These are phyloP conservation scores for Hemichromis elongatus DNA, from an alignment of 2,113 vertebrate genomes.

Conservation along the genomic window DNA sequence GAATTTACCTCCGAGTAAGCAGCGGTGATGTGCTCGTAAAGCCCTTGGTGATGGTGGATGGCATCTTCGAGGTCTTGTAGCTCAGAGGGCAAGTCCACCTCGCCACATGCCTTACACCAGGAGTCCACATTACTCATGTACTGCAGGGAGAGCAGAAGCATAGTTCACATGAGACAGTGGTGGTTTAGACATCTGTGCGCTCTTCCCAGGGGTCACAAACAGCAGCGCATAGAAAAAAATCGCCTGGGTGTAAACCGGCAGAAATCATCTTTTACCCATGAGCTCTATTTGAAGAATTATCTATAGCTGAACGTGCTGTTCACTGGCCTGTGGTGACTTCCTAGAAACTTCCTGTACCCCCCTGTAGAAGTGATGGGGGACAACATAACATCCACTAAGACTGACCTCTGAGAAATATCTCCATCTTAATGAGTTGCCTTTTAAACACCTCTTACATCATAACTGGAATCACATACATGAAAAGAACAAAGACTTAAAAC, in stretches of 20 bases:
- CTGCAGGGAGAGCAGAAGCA: slow-evolving; percentile 58
- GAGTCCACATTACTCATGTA: slow-evolving; percentile 98
- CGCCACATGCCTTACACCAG: slow-evolving; percentile 96
- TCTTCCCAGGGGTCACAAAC: not conserved
- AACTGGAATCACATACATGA: not conserved
- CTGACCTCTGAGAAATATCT: not conserved
- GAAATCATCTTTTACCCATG: not conserved
- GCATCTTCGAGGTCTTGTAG: slow-evolving; percentile 96
- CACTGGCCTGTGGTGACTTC: not conserved
- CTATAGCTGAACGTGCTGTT: not conserved
- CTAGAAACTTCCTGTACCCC: not conserved
- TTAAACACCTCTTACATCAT: not conserved
- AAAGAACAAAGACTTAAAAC: not conserved
- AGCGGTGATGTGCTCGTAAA: slow-evolving; percentile 95
- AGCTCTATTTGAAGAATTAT: not conserved
- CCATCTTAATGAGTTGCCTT: not conserved
- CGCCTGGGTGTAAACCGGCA: not conserved
- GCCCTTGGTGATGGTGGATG: slow-evolving; percentile 97
- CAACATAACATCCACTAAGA: not conserved
- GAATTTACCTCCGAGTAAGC: slow-evolving; percentile 89
- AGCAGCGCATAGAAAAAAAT: not conserved
- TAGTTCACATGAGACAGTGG: not conserved
- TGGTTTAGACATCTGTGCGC: not conserved
- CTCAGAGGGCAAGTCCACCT: slow-evolving; percentile 94
- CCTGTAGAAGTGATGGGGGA: not conserved